Conservation (phyloP, 2,797 vertebrate species). For the Hydrocynus forskahlii region DNA sequence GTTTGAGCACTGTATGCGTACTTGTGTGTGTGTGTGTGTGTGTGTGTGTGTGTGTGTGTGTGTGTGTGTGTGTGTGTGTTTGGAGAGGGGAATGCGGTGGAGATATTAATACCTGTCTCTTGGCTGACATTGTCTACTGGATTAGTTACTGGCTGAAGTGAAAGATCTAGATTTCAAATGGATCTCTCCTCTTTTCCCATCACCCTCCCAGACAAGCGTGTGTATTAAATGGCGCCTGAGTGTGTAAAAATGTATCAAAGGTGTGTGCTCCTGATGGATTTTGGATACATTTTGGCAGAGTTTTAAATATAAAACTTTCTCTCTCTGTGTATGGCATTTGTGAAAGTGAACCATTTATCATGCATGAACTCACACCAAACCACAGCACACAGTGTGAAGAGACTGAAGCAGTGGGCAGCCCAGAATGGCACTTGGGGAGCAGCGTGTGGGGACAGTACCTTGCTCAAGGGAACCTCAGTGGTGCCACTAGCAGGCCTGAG, state of each 20-base stretch:
- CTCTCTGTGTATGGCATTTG: too few species aligned
- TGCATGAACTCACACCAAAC: too few species aligned
- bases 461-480: too few species aligned
- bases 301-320: neutral
- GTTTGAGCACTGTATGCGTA: too few species aligned
- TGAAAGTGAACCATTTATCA: too few species aligned
- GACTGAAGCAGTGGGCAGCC: too few species aligned
- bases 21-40: neutral
- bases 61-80: neutral
- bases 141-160: slow-evolving; percentile 59
- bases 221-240: neutral
- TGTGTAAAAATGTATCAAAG: neutral
- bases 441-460: too few species aligned
- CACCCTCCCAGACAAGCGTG: neutral
- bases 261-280: neutral
- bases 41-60: slow-evolving; percentile 22
- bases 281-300: neutral
- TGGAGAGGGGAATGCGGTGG: slow-evolving; percentile 59
- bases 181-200: neutral
- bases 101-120: slow-evolving; percentile 79
- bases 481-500: too few species aligned
- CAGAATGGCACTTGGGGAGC: too few species aligned
- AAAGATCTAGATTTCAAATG: slow-evolving; percentile 29
- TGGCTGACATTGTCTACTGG: slow-evolving; percentile 78
- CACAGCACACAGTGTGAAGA: too few species aligned